Base-by-base conservation (phyloP, 2,113 vertebrate species). In the Calonectris borealis region DNA sequence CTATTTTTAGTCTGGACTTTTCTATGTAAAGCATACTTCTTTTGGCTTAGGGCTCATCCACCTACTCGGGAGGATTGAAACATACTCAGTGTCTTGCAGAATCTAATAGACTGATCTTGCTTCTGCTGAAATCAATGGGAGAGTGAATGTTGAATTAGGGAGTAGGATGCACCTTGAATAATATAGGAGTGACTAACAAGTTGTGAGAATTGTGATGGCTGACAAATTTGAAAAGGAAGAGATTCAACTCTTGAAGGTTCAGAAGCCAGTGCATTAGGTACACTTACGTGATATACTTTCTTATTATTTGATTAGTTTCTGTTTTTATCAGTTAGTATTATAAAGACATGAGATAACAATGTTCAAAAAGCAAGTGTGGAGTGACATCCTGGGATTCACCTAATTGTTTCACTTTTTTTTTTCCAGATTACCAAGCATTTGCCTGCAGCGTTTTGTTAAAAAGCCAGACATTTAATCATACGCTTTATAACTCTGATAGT, bases 351-450 rank as follows among this genome's bases (percentile, higher is more conserved):
- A 70, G 21, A 79, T 34, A 68, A 62, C 16, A 32, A 90, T 86
- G 36, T 62, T 34, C 44, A 79, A 93, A 92, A 61, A 86, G 18
- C 32, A 81, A 9, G 11, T 40, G 4, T 76, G 58, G 60, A 58
- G 17, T 48, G 26, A n/a, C 16, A 51, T 52, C 32, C 18, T 81
- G 29, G 16, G 27, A 82, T 61, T 64, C 7, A 29, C 13, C 16
- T 68, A 22, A 51, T 46, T 17, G 24, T 55, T 93, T 52, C 3
- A 36, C 26, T 24, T 55, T 54, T 46, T 46, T 46, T 75, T 22
- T 16, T 15, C 36, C 90, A 97, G 97, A 82, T 68, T 86, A 86
- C 38, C 95, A 97, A 96, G 36, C 88, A 29, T 88, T 97, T 95
- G 9, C 60, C 68, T 95, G 94, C 76, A 73, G 0, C 0, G 16